Evolutionary conservation across 2,113 vertebrate genomes (phyloP), one percentile per base, ranked within the genome.

Genomic region (Sigmodon hispidus): DNA sequence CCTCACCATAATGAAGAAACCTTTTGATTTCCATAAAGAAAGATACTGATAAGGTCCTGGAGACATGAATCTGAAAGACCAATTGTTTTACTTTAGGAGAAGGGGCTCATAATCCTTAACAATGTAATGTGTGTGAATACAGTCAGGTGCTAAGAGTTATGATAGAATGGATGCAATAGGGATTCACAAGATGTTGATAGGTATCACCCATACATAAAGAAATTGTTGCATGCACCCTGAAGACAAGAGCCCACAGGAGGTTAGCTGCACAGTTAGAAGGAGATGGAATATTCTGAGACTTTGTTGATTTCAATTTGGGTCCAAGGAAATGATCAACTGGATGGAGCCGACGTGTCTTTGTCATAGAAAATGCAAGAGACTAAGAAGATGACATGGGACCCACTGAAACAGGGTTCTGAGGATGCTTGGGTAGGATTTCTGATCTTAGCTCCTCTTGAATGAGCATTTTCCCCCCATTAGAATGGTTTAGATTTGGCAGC

Each of bases 401-500:
- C 2, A 90, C 57, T 24, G 50, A 40, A 50, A 34, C 69, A 87
- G 17, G 36, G 12, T 1, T 87, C 34, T 73, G 57, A 87, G 43
- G 50, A 90, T 57, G 75, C 24, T 57, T 16, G 5, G 63, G 29
- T 48, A 65, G 63, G 45, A 83, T 89, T 57, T 17, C 43, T 84
- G 40, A 19, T 67, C 43, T 80, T 52, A 91, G 57, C 6, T 79
- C 43, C 15, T 76, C 12, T 31, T 55, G 43, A 24, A 26, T 80
- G 29, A 73, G 9, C 21, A 80, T 73, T 29, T 34, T 89, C 84
- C 13, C 4, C 16, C n/a, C 8, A 40, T 0, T 40, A 94, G 29
- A 29, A 57, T 86, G 45, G 17, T 73, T 91, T 95, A 75, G 72
- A 81, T 52, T 92, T 94, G 80, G n/a, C 34, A 61, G 43, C 45